A percentile compares a stretch with the other conserved stretches of the same genome.
Evolutionary conservation across 2,888 invertebrate species (phyloP).

Genomic region (Biston betularia): DNA sequence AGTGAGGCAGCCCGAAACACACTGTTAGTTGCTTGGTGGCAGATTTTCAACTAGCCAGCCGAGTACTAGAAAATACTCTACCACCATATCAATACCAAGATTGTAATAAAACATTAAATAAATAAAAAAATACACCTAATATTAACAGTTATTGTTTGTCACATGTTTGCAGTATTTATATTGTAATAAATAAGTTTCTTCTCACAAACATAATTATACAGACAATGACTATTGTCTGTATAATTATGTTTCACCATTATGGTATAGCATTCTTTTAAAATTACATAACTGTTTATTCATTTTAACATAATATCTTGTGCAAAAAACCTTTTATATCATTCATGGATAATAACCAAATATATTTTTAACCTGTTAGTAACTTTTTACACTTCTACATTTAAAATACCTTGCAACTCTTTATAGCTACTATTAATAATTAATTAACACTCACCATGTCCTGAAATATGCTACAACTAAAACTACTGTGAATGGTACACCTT

Average conservation of each 20-base stretch:
- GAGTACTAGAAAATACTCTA: no score
- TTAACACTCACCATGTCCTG: not conserved
- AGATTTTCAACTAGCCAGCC: no score
- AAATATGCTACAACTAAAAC: conserved; percentile 24
- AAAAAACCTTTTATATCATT: not conserved
- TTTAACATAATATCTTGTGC: not conserved
- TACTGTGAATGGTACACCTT: conserved; percentile 42
- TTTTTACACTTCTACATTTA: conserved; percentile 5
- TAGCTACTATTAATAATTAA: conserved; percentile 5
- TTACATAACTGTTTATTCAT: not conserved
- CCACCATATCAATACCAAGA: no score
- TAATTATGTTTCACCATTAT: not conserved
- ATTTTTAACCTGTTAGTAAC: conserved; percentile 11
- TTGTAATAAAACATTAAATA: no score
- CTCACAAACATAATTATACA: no score
- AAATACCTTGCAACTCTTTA: conserved; percentile 5
- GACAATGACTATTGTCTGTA: not conserved
- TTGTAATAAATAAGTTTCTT: no score
- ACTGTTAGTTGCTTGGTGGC: no score
- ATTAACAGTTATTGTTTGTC: no score
- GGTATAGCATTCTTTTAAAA: not conserved
- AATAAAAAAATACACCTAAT: no score
- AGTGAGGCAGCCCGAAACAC: no score
- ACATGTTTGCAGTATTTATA: no score
- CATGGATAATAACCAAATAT: not conserved